A percentile compares a stretch with the other conserved stretches of the same genome.
phyloP scores from a whole-genome alignment of 1,140 invertebrate genomes.

The Colletes latitarsis region DNA sequence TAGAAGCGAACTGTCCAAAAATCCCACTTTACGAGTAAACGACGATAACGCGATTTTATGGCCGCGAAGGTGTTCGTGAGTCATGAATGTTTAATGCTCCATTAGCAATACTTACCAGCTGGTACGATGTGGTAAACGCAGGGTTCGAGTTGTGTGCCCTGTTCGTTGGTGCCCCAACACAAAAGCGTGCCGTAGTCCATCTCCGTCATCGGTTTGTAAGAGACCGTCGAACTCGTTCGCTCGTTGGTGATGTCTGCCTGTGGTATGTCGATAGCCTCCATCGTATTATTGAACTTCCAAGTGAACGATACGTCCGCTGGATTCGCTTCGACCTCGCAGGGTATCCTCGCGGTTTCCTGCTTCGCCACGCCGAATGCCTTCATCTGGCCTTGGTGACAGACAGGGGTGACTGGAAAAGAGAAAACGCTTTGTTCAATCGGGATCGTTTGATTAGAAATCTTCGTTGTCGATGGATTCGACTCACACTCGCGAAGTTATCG shows the following conservation, averaged over 20 bases:
- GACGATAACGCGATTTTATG: no score
- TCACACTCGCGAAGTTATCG: no score
- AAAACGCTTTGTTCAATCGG: neutral
- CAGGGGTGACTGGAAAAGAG: constrained; percentile 84
- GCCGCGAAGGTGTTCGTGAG: neutral
- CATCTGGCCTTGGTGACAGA: constrained; percentile 85
- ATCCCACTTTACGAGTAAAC: neutral
- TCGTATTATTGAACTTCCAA: constrained; percentile 90
- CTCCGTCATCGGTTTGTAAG: constrained; percentile 87
- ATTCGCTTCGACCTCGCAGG: constrained; percentile 93
- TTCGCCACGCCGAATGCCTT: constrained; percentile 89
- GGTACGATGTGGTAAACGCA: constrained; percentile 88
- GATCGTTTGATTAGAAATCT: neutral
- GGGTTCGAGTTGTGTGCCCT: constrained; percentile 85
- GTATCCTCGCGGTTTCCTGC: constrained; percentile 88
- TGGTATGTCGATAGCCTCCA: constrained; percentile 85
- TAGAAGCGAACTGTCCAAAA: no score
- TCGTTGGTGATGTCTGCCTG: constrained; percentile 83
- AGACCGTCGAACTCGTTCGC: constrained; percentile 83
- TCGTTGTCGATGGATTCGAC: no score
- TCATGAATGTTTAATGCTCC: no score
- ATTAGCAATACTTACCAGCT: constrained; percentile 82
- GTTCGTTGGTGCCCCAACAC: constrained; percentile 87
- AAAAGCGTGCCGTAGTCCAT: constrained; percentile 87
- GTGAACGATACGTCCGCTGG: constrained; percentile 87